Conservation (phyloP, 2,888 invertebrate species). For the Chesias legatella region DNA sequence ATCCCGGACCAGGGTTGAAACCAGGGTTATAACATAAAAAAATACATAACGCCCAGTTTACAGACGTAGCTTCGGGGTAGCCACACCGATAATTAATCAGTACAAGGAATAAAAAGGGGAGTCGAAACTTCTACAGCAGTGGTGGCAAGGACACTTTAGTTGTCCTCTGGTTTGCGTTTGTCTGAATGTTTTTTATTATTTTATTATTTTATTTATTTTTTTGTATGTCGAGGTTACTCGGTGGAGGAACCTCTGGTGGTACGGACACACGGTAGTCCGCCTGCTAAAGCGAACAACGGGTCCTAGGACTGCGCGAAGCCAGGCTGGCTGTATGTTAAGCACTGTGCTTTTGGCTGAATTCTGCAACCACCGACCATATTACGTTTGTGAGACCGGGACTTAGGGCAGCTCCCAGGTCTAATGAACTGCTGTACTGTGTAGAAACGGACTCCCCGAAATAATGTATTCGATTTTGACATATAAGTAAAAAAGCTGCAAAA, state of each 20-base stretch:
- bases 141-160: slow-evolving; percentile 4
- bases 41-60: no score
- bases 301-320: no score
- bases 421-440: slow-evolving; percentile 53
- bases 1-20: no score
- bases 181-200: slow-evolving; percentile 14
- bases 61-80: no score
- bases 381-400: slow-evolving; percentile 29
- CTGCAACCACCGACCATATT: slow-evolving; percentile 3
- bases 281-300: slow-evolving; percentile 2
- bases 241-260: neutral
- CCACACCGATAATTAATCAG: neutral
- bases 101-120: slow-evolving; percentile 9
- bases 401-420: slow-evolving; percentile 44
- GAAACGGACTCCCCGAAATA: slow-evolving; percentile 52
- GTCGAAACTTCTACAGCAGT: slow-evolving; percentile 20
- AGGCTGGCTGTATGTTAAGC: slow-evolving; percentile 1
- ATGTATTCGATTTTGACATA: rapidly evolving
- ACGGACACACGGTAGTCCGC: slow-evolving; percentile 10
- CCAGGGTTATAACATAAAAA: no score
- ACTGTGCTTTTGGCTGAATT: slow-evolving; percentile 5
- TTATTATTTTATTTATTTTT: slow-evolving; percentile 5
- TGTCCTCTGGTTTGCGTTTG: slow-evolving; percentile 9
- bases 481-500: neutral
- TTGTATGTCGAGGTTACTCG: no score